Percentiles rank a stretch among this genome's conserved stretches.
phyloP scores from a whole-genome alignment of 2,113 vertebrate genomes.

The Capra hircus region DNA sequence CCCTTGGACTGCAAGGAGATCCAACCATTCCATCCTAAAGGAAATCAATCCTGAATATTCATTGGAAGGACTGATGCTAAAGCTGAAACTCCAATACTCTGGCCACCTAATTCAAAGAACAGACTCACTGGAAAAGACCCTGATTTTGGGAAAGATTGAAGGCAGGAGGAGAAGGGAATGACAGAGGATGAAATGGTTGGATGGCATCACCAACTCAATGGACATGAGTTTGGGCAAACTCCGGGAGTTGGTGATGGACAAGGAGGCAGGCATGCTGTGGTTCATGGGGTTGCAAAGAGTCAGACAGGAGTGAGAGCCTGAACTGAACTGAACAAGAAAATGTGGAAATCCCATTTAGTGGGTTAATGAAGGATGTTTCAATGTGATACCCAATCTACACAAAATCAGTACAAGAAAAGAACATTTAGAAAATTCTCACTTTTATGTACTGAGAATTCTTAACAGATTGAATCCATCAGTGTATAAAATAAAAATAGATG shows the following conservation, averaged over 20 bases:
- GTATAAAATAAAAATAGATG: background rate
- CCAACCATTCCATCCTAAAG: background rate
- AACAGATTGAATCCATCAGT: background rate
- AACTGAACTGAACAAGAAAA: background rate
- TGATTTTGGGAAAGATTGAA: background rate
- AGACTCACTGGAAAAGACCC: background rate
- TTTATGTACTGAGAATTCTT: background rate
- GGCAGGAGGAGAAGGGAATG: background rate
- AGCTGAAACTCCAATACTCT: background rate
- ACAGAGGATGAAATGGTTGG: background rate
- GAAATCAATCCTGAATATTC: background rate
- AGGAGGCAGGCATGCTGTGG: background rate
- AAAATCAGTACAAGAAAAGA: background rate
- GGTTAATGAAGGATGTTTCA: background rate
- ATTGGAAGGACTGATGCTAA: background rate
- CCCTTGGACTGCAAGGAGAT: background rate
- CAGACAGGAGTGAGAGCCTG: accelerated
- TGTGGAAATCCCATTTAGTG: background rate
- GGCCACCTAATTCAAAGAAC: background rate
- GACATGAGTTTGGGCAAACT: background rate
- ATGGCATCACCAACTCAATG: background rate
- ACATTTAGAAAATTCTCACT: background rate
- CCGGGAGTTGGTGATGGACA: background rate
- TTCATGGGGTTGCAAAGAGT: background rate
- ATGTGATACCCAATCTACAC: background rate